A percentile compares a stretch with the other conserved stretches of the same genome.
phyloP scores from a whole-genome alignment of 2,113 vertebrate species.

The Zosterops lateralis region DNA sequence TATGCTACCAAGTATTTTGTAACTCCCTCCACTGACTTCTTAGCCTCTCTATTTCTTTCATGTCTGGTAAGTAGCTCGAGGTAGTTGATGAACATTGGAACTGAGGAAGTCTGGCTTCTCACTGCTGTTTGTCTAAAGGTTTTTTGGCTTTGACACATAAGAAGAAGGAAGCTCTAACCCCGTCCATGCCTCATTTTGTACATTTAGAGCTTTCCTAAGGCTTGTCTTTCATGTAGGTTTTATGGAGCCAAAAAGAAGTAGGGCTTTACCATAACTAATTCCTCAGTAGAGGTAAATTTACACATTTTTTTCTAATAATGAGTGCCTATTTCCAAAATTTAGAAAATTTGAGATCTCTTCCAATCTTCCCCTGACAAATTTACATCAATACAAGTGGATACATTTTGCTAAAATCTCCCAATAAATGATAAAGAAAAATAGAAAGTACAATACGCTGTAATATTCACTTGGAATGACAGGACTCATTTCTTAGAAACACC shows the following conservation, averaged over 20 bases:
- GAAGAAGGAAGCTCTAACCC: neutral
- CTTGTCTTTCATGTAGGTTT: neutral
- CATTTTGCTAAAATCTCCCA: neutral
- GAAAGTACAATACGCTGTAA: neutral
- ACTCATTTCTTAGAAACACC: neutral
- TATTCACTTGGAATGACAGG: neutral
- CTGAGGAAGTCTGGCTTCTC: constrained; percentile 33
- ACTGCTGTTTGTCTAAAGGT: constrained; percentile 3
- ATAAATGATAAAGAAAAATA: neutral
- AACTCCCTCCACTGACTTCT: constrained; percentile 30
- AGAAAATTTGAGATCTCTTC: neutral
- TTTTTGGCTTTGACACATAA: constrained; percentile 39
- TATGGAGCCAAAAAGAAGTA: neutral
- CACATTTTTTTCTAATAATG: neutral
- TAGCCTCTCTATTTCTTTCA: constrained; percentile 39
- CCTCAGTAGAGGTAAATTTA: neutral
- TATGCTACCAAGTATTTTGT: constrained; percentile 44
- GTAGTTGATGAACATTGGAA: constrained; percentile 20
- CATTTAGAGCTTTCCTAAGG: neutral
- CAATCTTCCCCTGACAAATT: neutral
- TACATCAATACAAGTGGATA: neutral
- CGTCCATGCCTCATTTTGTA: neutral
- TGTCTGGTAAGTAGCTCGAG: constrained; percentile 42
- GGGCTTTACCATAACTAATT: neutral
- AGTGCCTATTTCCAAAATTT: neutral